Evolutionary conservation across 2,113 vertebrate genomes (phyloP), one percentile per base, ranked within the genome.

Genomic region (Gopherus evgoodei): DNA sequence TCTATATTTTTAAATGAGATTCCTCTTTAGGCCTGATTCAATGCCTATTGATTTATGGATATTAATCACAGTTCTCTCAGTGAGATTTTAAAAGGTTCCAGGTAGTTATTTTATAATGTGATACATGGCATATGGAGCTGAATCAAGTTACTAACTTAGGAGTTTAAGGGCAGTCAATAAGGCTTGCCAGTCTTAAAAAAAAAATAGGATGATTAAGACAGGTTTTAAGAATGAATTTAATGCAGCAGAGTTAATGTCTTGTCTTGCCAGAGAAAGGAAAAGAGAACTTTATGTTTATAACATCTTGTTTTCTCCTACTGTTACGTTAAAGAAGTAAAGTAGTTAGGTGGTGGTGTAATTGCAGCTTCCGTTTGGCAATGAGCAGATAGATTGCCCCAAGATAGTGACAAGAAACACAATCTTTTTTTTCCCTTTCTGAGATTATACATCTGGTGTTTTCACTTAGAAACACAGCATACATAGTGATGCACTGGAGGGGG

Each of bases 261-360:
- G 81, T 76, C 72, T 82, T 94, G 85, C 84, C 90, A 42, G 62
- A 88, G 84, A 49, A 90, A 83, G 89, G 83, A 80, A 92, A 93
- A 93, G 56, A 27, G 13, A 94, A 89, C 19, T 25, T 79, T 38
- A 25, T 62, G 27, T 75, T 93, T 21, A 2, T 42, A 92, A 76
- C 13, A 2, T 84, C 93, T 88, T 93, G 42, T 93, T 83, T 95
- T 53, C 16, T 10, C 29, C 49, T 11, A 52, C 87, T 25, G 8
- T 78, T 94, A 90, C 49, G 93, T 90, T 87, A 76, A 84, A 91
- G 86, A 79, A 92, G 47, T n/a, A 56, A 52, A 91, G 90, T 86
- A 53, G 89, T 91, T 56, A 93, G 84, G 79, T 59, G 76, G 59
- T 89, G 91, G 82, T 91, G 89, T 57, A 96, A 89, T 91, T 81